Percentiles rank a stretch among this genome's conserved stretches.
phyloP scores from a whole-genome alignment of 1,140 invertebrate genomes.

The Brachionus rubens region DNA sequence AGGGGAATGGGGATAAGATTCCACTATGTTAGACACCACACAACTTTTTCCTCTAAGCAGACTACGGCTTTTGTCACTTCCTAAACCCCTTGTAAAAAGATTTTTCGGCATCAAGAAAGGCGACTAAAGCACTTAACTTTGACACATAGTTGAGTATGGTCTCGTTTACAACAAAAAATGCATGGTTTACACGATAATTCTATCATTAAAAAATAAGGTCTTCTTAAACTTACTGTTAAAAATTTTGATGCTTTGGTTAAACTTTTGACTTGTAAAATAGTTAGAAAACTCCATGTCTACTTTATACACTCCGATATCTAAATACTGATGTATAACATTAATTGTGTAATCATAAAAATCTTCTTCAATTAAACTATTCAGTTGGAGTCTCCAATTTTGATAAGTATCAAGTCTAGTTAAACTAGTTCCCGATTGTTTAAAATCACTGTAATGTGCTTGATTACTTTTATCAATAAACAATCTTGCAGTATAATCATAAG shows the following conservation, averaged over 20 bases:
- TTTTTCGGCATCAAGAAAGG: no score
- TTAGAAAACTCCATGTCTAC: neutral
- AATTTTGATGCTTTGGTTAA: neutral
- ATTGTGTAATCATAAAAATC: slow-evolving; percentile 17
- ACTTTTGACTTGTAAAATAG: neutral
- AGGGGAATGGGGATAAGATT: no score
- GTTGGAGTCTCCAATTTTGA: slow-evolving; percentile 3
- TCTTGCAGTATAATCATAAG: neutral
- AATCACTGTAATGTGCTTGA: neutral
- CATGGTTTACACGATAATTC: no score
- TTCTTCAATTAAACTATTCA: slow-evolving; percentile 3
- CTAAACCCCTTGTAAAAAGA: no score
- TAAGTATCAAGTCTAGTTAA: neutral
- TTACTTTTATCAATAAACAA: neutral
- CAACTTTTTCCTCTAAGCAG: no score
- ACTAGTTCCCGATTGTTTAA: neutral
- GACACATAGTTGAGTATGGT: no score
- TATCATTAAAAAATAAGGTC: no score
- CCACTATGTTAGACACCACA: no score
- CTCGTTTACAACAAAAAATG: no score
- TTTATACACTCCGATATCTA: neutral
- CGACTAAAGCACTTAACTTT: no score
- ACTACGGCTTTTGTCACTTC: no score
- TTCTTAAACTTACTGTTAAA: slow-evolving; percentile 18
- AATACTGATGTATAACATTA: neutral